phyloP scores from a whole-genome alignment of 1,140 invertebrate species.

The Drosophila athabasca region DNA sequence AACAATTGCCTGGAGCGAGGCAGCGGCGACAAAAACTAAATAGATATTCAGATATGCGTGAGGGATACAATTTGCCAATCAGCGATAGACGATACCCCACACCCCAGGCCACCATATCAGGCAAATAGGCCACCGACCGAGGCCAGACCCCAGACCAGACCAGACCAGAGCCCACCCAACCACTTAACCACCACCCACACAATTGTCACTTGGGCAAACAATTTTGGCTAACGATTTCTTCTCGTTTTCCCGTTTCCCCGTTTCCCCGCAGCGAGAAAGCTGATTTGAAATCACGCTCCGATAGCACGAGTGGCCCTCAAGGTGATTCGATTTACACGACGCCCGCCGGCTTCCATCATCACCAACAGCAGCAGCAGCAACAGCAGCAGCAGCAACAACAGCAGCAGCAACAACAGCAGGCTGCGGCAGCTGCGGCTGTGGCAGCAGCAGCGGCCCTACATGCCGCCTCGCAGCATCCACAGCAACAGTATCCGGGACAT shows the following conservation, averaged over 20 bases:
- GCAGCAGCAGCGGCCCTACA: slow-evolving; percentile 65
- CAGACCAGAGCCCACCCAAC: slow-evolving; percentile 5
- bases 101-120: background rate
- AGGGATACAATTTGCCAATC: slow-evolving; percentile 74
- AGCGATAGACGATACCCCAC: slow-evolving; percentile 44
- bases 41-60: slow-evolving; percentile 67
- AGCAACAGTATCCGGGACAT: slow-evolving; percentile 75
- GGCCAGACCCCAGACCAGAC: too few species aligned
- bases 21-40: slow-evolving; percentile 51
- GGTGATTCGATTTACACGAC: slow-evolving; percentile 84
- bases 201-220: slow-evolving; percentile 65
- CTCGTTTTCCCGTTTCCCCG: slow-evolving; percentile 18
- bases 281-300: slow-evolving; percentile 84
- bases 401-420: slow-evolving; percentile 62
- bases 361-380: slow-evolving; percentile 78
- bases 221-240: slow-evolving; percentile 63
- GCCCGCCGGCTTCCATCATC: slow-evolving; percentile 83
- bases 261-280: slow-evolving; percentile 81
- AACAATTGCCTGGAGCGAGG: slow-evolving; percentile 44
- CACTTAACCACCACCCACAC: slow-evolving; percentile 41
- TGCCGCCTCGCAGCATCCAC: slow-evolving; percentile 65
- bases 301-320: slow-evolving; percentile 83
- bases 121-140: too few species aligned
- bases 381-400: slow-evolving; percentile 74
- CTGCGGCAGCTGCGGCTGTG: slow-evolving; percentile 48